Evolutionary conservation across 2,888 invertebrate genomes (phyloP).

Genomic region (Azorinus chamasolen): DNA sequence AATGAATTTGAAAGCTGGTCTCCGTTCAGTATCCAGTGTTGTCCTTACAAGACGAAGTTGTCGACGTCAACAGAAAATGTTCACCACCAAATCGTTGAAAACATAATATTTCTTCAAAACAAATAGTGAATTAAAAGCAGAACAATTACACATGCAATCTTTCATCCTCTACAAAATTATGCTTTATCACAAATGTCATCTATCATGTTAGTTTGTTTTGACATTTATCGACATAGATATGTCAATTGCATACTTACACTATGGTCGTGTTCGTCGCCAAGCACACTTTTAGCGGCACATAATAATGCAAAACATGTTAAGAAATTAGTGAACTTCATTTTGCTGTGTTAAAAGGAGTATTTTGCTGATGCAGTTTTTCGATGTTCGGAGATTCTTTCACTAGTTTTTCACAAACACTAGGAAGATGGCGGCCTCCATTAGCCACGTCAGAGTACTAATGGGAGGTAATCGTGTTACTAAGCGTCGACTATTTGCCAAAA

Average conservation of each 20-base stretch:
- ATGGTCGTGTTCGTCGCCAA: slow-evolving; percentile 92
- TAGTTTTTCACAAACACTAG: slow-evolving; percentile 9
- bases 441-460: slow-evolving; percentile 78
- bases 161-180: too few species aligned
- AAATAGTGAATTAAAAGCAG: neutral
- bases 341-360: neutral
- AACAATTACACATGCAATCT: neutral
- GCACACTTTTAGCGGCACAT: slow-evolving; percentile 63
- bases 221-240: slow-evolving; percentile 56
- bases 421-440: slow-evolving; percentile 81
- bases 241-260: slow-evolving; percentile 88
- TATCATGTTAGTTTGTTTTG: slow-evolving; percentile 9
- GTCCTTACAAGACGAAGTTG: too few species aligned
- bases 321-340: slow-evolving; percentile 62
- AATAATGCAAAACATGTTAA: slow-evolving; percentile 45
- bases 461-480: too few species aligned
- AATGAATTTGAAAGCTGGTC: too few species aligned
- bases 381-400: slow-evolving; percentile 28
- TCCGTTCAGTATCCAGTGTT: too few species aligned
- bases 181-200: too few species aligned
- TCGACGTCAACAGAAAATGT: too few species aligned
- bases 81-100: too few species aligned
- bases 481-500: too few species aligned
- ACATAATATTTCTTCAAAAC: too few species aligned
- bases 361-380: neutral